A percentile compares a stretch with the other conserved stretches of the same genome.
Conservation (phyloP, 2,113 vertebrate genomes). For the Propithecus coquereli region DNA sequence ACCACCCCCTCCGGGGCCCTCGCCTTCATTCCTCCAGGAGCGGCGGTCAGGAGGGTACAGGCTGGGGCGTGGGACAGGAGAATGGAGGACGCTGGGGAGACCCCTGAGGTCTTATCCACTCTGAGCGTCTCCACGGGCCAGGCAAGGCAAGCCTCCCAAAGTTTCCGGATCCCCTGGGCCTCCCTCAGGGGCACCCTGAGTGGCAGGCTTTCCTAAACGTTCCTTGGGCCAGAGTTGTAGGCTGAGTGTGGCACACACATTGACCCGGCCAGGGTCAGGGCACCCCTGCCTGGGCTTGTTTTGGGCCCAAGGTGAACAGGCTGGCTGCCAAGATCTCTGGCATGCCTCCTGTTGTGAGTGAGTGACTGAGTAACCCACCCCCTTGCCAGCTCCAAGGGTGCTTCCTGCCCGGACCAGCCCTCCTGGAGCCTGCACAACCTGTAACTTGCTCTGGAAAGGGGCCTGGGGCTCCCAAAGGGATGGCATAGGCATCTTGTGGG, state of each 20-base stretch:
- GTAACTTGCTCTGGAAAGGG: background rate
- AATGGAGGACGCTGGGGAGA: accelerated
- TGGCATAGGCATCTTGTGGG: background rate
- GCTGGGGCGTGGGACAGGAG: background rate
- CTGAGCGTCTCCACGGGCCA: background rate
- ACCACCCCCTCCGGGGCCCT: background rate
- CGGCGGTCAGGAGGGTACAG: background rate
- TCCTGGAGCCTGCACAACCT: background rate
- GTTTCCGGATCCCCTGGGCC: background rate
- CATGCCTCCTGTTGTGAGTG: background rate
- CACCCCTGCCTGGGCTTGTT: background rate
- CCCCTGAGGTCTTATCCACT: background rate
- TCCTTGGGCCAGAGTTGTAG: background rate
- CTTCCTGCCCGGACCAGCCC: background rate
- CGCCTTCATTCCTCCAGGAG: background rate
- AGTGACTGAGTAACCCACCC: background rate
- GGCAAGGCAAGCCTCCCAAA: background rate
- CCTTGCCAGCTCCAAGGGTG: background rate
- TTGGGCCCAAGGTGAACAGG: background rate
- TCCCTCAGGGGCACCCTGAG: background rate
- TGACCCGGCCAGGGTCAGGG: background rate
- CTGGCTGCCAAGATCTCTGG: background rate
- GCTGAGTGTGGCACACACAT: no score
- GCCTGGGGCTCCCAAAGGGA: background rate
- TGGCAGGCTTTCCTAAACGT: background rate